phyloP scores from a whole-genome alignment of 2,797 vertebrate species.

The Peromyscus aztecus region DNA sequence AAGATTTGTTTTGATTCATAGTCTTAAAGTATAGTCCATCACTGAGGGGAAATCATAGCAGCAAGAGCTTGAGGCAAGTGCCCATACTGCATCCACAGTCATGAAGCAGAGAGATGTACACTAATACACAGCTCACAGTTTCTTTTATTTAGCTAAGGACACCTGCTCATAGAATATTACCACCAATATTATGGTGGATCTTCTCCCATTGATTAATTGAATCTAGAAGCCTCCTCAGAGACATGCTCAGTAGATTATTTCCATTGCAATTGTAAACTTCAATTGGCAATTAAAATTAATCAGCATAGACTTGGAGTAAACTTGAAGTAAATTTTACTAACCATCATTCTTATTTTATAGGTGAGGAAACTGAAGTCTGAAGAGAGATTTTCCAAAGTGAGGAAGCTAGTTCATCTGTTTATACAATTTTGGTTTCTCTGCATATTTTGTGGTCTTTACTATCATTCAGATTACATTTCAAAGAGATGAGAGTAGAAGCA shows the following conservation, averaged over 20 bases:
- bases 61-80: not conserved
- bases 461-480: not conserved
- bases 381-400: constrained; percentile 11
- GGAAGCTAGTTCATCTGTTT: not conserved
- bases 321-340: not conserved
- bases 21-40: not conserved
- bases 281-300: not conserved
- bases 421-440: not conserved
- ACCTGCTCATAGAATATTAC: not conserved
- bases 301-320: not conserved
- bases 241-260: not conserved
- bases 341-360: not conserved
- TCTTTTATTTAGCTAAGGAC: too few relatives aligned
- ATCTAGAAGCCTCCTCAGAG: not conserved
- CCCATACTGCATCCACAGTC: not conserved
- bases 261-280: not conserved
- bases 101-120: not conserved
- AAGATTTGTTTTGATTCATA: not conserved
- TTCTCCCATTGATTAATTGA: not conserved
- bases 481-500: not conserved
- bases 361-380: not conserved
- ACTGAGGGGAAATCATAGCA: not conserved
- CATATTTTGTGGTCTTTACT: not conserved
- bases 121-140: not conserved
- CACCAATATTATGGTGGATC: not conserved